phyloP scores from a whole-genome alignment of 2,113 vertebrate genomes.

The Epinephelus cyanopodus region DNA sequence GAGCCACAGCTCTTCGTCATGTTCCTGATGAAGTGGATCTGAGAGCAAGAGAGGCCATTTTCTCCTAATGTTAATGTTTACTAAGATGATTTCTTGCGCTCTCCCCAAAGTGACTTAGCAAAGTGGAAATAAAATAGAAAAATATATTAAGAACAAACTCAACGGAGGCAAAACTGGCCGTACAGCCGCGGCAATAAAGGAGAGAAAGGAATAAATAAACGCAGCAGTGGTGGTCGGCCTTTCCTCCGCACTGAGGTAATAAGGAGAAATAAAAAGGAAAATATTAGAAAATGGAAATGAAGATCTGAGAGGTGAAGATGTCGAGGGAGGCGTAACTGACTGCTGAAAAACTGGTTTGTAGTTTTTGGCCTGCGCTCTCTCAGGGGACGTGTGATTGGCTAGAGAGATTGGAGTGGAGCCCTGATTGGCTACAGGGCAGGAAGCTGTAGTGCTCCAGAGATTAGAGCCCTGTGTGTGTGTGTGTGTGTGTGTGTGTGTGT shows the following conservation, averaged over 20 bases:
- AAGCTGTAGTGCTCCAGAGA: slow-evolving; percentile 22
- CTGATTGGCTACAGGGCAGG: slow-evolving; percentile 47
- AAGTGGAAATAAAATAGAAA: neutral
- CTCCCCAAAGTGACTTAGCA: neutral
- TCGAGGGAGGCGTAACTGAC: neutral
- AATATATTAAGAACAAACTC: neutral
- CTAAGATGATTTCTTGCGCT: neutral
- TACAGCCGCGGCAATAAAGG: neutral
- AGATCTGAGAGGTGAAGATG: slow-evolving; percentile 6
- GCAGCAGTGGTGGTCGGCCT: neutral
- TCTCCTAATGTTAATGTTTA: neutral
- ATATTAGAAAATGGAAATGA: slow-evolving; percentile 13
- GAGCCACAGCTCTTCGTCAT: neutral
- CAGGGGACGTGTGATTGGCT: slow-evolving; percentile 34
- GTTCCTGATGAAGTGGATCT: neutral
- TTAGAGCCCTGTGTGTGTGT: slow-evolving; percentile 11
- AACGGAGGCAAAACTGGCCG: neutral
- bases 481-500: slow-evolving; percentile 15
- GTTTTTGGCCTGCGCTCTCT: neutral
- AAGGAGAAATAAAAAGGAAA: neutral
- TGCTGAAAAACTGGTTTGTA: neutral
- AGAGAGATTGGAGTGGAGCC: neutral
- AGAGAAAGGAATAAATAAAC: neutral
- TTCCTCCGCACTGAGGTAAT: neutral
- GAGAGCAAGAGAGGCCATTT: neutral